Percentiles rank a stretch among this genome's conserved stretches.
Evolutionary conservation across 2,797 vertebrate species (phyloP).

Genomic region (Momotus momota): DNA sequence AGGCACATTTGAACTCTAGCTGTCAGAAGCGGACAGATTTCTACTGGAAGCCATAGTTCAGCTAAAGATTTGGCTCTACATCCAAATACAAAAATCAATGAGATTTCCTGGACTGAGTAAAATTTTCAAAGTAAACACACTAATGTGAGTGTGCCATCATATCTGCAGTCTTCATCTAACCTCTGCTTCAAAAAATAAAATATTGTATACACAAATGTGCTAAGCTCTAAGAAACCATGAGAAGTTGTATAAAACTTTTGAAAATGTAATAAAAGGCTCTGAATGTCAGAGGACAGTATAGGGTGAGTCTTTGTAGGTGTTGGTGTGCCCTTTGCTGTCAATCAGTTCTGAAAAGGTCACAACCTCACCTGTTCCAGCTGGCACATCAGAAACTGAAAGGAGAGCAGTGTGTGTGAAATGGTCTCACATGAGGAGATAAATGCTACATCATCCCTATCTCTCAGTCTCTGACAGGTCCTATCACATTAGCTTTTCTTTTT

Average conservation of each 20-base stretch:
- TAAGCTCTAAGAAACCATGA: not conserved
- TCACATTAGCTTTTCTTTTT: not conserved
- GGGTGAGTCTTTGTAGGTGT: not conserved
- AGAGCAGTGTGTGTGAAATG: not conserved
- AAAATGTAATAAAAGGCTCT: not conserved
- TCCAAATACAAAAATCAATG: conserved; percentile 9
- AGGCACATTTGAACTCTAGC: not conserved
- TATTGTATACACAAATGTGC: not conserved
- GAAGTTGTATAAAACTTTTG: not conserved
- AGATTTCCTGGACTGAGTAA: not conserved
- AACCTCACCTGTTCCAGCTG: not conserved
- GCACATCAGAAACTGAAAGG: not conserved
- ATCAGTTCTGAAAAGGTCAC: conserved; percentile 3
- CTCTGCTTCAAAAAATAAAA: not conserved
- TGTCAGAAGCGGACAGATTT: conserved; percentile 4
- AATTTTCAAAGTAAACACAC: conserved; percentile 23
- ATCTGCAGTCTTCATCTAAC: not conserved
- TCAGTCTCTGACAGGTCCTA: not conserved
- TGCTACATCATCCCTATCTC: rapidly evolving
- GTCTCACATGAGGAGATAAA: not conserved
- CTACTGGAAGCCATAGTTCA: not conserved
- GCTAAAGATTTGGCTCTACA: not conserved
- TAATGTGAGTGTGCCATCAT: not conserved
- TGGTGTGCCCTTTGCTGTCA: not conserved
- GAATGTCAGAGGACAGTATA: not conserved